These are phyloP conservation scores for Nibea albiflora DNA, from an alignment of 2,113 vertebrate genomes.

Conservation along the genomic window DNA sequence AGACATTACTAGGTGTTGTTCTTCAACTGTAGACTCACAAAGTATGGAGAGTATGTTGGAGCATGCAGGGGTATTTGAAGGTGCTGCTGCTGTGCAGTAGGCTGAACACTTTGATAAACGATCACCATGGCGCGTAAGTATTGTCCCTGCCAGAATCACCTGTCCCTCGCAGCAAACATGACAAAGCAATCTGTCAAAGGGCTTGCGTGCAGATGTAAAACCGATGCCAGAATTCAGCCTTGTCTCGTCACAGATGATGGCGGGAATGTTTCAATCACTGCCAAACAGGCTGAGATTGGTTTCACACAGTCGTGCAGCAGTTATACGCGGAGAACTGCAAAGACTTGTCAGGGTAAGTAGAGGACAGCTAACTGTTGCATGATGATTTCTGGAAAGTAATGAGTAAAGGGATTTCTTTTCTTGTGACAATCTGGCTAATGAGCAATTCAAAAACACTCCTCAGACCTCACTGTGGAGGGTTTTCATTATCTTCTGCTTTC, in stretches of 20 bases:
- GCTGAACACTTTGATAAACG: neutral
- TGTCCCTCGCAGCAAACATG: neutral
- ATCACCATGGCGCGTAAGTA: neutral
- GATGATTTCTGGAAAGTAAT: neutral
- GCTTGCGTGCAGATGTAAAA: constrained; percentile 12
- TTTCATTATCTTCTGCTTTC: neutral
- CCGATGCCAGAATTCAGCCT: constrained; percentile 16
- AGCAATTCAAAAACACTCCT: neutral
- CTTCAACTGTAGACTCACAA: neutral
- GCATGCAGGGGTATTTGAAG: neutral
- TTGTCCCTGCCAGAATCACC: neutral
- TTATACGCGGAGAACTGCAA: neutral
- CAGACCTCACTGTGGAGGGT: neutral
- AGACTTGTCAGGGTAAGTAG: neutral
- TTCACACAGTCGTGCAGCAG: constrained; percentile 13
- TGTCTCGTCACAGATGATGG: constrained; percentile 16
- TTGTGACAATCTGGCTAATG: neutral
- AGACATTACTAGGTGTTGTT: neutral
- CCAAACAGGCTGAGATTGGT: constrained; percentile 40
- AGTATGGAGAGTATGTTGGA: neutral
- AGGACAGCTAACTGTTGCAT: neutral
- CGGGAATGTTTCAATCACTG: constrained; percentile 10
- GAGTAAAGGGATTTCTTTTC: neutral
- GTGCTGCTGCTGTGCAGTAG: too few species aligned
- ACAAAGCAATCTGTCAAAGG: constrained; percentile 11